Evolutionary conservation across 1,140 invertebrate genomes (phyloP), one percentile per base, ranked within the genome.

Genomic region (Ooceraea biroi): DNA sequence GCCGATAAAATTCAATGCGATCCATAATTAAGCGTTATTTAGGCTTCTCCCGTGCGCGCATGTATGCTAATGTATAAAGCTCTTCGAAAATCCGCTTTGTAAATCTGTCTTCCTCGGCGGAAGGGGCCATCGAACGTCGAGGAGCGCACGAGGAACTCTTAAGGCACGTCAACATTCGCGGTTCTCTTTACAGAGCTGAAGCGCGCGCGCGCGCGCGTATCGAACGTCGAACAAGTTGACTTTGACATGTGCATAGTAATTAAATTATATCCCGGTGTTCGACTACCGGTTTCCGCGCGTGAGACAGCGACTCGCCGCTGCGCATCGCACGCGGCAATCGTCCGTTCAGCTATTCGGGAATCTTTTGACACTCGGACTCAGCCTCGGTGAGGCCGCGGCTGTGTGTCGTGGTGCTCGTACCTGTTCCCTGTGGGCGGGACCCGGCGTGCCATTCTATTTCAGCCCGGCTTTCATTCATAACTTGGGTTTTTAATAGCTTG

Each of bases 391-490:
- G 73, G 74, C 82, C 66, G 87, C 68, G 69, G 78, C 68, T 89
- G 58, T 80, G 63, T 78, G 74, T 85, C 82, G 85, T 89, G 27
- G 68, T 89, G 88, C 48, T 90, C 85, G 85, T 88, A 87, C 78
- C 89, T 89, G 80, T 90, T 89, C 85, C 36, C 86, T 88, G 92
- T 94, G 91, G 92, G 92, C 92, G 92, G 92, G 90, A 91, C 92
- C 87, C 87, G 86, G 86, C 90, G 85, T 93, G 91, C 93, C 93
- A 94, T 93, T 94, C 94, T 94, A 94, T 94, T 94, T 94, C 92
- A 94, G 92, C 91, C 82, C 88, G 86, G 91, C 90, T 94, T 94
- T 94, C 93, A 94, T 94, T 94, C 94, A 94, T 94, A 94, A 94
- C 91, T 93, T 85, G 88, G 85, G 91, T 92, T 94, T 94, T 93